Conservation (phyloP, 2,797 vertebrate genomes). For the Hapalemur alaotrensis region DNA sequence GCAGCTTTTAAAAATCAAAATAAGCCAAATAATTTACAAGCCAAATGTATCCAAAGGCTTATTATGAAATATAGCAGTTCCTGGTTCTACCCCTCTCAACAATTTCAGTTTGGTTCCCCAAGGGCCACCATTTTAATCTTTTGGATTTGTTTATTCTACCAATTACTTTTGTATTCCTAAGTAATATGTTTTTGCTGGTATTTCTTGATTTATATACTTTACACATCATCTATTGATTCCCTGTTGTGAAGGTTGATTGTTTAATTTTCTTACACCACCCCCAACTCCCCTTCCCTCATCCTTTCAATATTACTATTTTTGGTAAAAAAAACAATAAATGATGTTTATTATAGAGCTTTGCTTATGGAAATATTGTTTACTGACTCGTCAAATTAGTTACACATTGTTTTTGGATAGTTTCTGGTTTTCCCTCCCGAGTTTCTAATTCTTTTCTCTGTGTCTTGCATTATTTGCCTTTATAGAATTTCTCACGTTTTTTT, state of each 20-base stretch:
- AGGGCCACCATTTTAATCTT: not conserved
- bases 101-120: not conserved
- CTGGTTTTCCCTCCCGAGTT: not conserved
- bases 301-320: not conserved
- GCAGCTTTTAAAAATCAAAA: slow-evolving; percentile 41
- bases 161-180: slow-evolving; percentile 31
- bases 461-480: not conserved
- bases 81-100: not conserved
- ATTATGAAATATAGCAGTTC: not conserved
- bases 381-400: not conserved
- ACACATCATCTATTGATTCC: not conserved
- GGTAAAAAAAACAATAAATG: not conserved
- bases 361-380: not conserved
- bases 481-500: not conserved
- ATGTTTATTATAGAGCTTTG: slow-evolving; percentile 35
- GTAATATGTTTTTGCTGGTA: slow-evolving; percentile 6
- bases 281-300: not conserved
- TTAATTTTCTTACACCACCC: not conserved
- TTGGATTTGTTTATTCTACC: slow-evolving; percentile 38
- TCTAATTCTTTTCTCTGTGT: not conserved
- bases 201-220: slow-evolving; percentile 8
- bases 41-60: slow-evolving; percentile 3
- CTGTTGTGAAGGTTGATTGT: not conserved
- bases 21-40: slow-evolving; percentile 45
- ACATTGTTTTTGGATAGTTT: not conserved